phyloP scores from a whole-genome alignment of 2,113 vertebrate species.

The Anthoscopus minutus region DNA sequence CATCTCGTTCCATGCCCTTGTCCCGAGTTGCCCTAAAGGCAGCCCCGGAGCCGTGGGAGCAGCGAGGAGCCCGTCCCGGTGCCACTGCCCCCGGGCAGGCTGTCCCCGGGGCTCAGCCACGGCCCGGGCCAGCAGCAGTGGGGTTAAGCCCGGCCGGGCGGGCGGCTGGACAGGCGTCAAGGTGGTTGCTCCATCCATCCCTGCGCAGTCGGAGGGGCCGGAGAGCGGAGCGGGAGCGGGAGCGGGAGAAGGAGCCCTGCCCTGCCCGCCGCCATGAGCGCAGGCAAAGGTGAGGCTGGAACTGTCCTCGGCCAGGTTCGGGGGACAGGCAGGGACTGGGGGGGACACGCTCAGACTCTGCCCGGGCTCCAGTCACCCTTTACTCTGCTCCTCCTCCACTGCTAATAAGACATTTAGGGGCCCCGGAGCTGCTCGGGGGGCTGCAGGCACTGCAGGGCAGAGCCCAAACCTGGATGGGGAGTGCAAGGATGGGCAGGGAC shows the following conservation, averaged over 20 bases:
- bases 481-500: background rate
- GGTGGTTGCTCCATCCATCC: slow-evolving; percentile 60
- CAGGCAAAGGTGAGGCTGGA: slow-evolving; percentile 63
- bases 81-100: accelerated
- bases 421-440: accelerated
- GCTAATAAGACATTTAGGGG: accelerated
- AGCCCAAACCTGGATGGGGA: background rate
- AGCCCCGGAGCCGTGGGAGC: background rate
- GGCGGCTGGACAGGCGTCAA: slow-evolving; percentile 55
- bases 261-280: slow-evolving; percentile 45
- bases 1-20: accelerated
- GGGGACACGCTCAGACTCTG: background rate
- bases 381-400: background rate
- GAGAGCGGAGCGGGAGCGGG: slow-evolving; percentile 20
- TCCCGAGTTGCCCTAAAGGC: background rate
- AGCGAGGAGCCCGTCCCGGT: accelerated
- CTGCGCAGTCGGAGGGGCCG: slow-evolving; percentile 13
- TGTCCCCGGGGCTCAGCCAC: background rate
- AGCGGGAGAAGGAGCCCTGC: background rate
- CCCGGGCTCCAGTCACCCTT: background rate
- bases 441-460: background rate
- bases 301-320: background rate
- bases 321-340: background rate
- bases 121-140: background rate
- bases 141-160: slow-evolving; percentile 41